Conservation (phyloP, 2,888 invertebrate genomes). For the Tortricodes alternella region DNA sequence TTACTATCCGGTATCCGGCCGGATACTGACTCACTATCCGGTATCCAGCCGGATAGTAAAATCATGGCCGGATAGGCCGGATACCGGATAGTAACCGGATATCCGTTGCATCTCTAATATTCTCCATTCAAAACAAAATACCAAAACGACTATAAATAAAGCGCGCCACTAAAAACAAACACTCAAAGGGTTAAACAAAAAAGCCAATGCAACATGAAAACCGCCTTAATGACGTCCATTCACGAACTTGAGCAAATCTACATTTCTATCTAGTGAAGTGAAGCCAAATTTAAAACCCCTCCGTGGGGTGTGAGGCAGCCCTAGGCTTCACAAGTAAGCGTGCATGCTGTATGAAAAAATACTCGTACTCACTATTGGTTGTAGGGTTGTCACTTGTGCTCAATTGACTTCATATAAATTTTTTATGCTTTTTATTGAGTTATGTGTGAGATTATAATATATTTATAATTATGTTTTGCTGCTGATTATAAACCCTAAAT, state of each 20-base stretch:
- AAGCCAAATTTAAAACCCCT: slow-evolving; percentile 20
- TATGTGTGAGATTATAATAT: too few relatives aligned
- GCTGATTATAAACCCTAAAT: too few relatives aligned
- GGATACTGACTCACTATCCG: too few relatives aligned
- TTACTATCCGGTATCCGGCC: too few relatives aligned
- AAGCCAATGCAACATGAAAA: slow-evolving; percentile 21
- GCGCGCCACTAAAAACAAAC: slow-evolving; percentile 23
- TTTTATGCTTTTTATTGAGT: background rate
- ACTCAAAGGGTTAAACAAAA: slow-evolving; percentile 17
- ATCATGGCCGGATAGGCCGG: too few relatives aligned
- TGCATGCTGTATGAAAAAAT: slow-evolving; percentile 15
- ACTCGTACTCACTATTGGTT: slow-evolving; percentile 12
- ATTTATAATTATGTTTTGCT: too few relatives aligned
- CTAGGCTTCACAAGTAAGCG: slow-evolving; percentile 19
- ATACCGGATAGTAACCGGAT: too few relatives aligned
- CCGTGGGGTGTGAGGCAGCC: slow-evolving; percentile 10
- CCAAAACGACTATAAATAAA: slow-evolving; percentile 23
- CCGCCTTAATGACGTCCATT: slow-evolving; percentile 30
- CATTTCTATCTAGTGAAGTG: slow-evolving; percentile 23
- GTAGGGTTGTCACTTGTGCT: slow-evolving; percentile 11
- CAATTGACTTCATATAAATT: slow-evolving; percentile 7
- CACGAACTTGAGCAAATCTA: slow-evolving; percentile 24
- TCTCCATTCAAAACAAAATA: background rate
- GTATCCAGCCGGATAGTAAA: too few relatives aligned
- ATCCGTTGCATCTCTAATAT: too few relatives aligned